phyloP scores from a whole-genome alignment of 2,113 vertebrate genomes.

The Phaethon lepturus region DNA sequence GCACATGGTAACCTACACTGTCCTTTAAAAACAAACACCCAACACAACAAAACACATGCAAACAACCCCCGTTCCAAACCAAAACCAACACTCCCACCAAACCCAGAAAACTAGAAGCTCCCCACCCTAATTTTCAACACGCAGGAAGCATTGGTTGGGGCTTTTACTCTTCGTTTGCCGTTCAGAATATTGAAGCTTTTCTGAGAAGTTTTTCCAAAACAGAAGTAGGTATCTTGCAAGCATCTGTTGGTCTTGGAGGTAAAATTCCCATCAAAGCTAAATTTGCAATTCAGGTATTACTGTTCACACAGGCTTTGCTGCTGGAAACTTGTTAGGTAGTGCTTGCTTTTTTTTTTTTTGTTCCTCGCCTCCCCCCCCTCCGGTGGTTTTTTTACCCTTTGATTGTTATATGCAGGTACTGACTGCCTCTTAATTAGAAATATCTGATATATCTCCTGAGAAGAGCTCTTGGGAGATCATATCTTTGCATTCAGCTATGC shows the following conservation, averaged over 20 bases:
- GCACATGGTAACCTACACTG: accelerated
- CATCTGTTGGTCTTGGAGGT: background rate
- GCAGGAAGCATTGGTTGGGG: accelerated
- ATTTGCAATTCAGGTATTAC: background rate
- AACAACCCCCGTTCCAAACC: background rate
- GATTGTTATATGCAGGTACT: background rate
- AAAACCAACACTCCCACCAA: background rate
- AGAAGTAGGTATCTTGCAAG: background rate
- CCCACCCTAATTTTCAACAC: background rate
- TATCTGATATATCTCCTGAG: background rate
- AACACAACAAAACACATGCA: background rate
- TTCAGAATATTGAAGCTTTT: background rate
- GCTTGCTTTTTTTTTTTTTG: background rate
- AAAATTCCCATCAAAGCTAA: background rate
- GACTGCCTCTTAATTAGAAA: background rate
- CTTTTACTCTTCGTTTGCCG: background rate
- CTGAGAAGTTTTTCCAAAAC: background rate
- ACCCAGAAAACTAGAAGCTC: background rate
- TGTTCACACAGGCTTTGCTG: background rate
- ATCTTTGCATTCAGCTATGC: background rate
- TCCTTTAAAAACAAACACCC: background rate
- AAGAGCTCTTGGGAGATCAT: background rate
- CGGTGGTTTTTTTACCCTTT: background rate
- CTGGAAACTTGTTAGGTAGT: background rate
- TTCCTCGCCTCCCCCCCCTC: no score